These are phyloP conservation scores for Cynoglossus semilaevis DNA, from an alignment of 2,113 vertebrate genomes.

Conservation along the genomic window DNA sequence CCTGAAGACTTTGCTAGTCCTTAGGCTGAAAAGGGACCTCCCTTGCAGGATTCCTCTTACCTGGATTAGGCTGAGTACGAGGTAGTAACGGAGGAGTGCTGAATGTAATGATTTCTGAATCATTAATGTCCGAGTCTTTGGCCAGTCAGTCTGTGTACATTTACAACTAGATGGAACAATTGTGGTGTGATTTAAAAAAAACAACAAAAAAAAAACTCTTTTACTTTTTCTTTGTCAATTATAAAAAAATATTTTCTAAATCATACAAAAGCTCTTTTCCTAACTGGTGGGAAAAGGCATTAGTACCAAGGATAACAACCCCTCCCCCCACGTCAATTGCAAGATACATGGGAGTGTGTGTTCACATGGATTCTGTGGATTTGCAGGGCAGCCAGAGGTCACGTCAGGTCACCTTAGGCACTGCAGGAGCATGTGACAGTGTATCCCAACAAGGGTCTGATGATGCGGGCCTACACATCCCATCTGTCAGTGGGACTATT, in stretches of 20 bases:
- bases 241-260: too few relatives aligned
- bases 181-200: slow-evolving; percentile 32
- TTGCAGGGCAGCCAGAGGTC: slow-evolving; percentile 44
- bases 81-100: slow-evolving; percentile 10
- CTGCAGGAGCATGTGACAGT: slow-evolving; percentile 63
- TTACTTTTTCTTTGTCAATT: too few relatives aligned
- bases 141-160: neutral
- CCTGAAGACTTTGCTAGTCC: slow-evolving; percentile 59
- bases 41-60: slow-evolving; percentile 26
- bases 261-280: slow-evolving; percentile 4
- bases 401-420: slow-evolving; percentile 58
- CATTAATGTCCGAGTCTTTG: neutral
- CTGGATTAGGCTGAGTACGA: slow-evolving; percentile 33
- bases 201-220: slow-evolving; percentile 5
- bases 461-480: slow-evolving; percentile 66
- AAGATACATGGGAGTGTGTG: slow-evolving; percentile 30
- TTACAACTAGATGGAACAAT: too few relatives aligned
- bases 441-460: slow-evolving; percentile 42
- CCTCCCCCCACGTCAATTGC: slow-evolving; percentile 27
- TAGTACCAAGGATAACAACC: slow-evolving; percentile 25
- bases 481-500: slow-evolving; percentile 62
- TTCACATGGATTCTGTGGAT: slow-evolving; percentile 58
- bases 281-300: slow-evolving; percentile 24
- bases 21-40: slow-evolving; percentile 28
- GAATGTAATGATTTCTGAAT: neutral